These are phyloP conservation scores for Phenacoccus solenopsis DNA, from an alignment of 1,140 invertebrate genomes.

Conservation along the genomic window DNA sequence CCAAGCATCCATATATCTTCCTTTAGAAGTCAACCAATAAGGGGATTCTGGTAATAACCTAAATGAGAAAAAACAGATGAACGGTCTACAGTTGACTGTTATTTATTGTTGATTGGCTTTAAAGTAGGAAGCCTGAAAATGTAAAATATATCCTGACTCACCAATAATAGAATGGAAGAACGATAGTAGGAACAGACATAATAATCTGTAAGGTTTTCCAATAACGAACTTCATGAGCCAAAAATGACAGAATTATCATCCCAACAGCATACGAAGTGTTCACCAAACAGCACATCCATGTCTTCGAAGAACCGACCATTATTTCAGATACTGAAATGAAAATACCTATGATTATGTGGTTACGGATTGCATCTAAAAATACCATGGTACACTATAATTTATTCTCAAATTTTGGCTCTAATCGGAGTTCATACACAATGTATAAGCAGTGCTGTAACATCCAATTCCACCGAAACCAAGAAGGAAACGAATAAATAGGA, in stretches of 20 bases:
- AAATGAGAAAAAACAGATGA: too few species aligned
- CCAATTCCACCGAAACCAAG: slow-evolving; percentile 42
- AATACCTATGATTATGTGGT: too few species aligned
- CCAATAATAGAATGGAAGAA: slow-evolving; percentile 40
- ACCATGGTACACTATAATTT: slow-evolving; percentile 24
- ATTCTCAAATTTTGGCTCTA: too few species aligned
- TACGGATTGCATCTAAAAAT: not conserved
- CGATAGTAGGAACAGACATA: slow-evolving; percentile 39
- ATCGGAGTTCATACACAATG: slow-evolving; percentile 40
- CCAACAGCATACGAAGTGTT: slow-evolving; percentile 43
- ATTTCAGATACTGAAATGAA: slow-evolving; percentile 45
- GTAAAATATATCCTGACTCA: too few species aligned
- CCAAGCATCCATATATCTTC: slow-evolving; percentile 31
- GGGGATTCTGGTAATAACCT: slow-evolving; percentile 39
- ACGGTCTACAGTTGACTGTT: too few species aligned
- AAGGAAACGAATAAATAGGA: slow-evolving; percentile 39
- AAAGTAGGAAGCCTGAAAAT: too few species aligned
- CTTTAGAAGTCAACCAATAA: slow-evolving; percentile 35
- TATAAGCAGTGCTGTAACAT: slow-evolving; percentile 44
- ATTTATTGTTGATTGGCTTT: too few species aligned
- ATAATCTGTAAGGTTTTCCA: slow-evolving; percentile 43
- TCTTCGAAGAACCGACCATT: slow-evolving; percentile 42
- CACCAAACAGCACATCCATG: slow-evolving; percentile 45
- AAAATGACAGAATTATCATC: slow-evolving; percentile 37
- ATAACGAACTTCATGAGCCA: slow-evolving; percentile 39